Percentiles rank a stretch among this genome's conserved stretches.
These are phyloP conservation scores for Trichacis sp. DNA, from an alignment of 2,888 invertebrate species.

Conservation along the genomic window DNA sequence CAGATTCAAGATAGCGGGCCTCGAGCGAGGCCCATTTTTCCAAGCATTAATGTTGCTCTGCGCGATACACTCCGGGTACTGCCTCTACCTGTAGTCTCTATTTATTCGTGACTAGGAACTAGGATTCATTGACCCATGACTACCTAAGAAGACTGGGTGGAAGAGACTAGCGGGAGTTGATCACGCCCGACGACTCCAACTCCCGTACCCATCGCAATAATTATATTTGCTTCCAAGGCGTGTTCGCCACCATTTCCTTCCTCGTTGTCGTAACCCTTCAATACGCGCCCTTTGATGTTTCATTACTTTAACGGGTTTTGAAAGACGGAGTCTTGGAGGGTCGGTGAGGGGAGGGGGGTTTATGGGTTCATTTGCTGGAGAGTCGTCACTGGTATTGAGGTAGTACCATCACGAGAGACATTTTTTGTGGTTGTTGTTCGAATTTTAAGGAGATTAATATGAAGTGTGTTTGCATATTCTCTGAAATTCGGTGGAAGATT, in stretches of 20 bases:
- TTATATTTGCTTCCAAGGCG: constrained; percentile 19
- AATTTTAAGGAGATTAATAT: too few relatives aligned
- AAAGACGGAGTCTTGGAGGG: neutral
- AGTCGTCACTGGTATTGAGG: too few relatives aligned
- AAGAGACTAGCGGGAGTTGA: constrained; percentile 38
- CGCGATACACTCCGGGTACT: constrained; percentile 22
- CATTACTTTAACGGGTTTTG: neutral
- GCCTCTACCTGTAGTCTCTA: constrained; percentile 46
- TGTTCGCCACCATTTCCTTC: constrained; percentile 13
- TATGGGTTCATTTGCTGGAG: too few relatives aligned
- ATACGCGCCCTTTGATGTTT: neutral
- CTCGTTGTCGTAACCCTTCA: neutral
- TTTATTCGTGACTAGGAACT: constrained; percentile 65
- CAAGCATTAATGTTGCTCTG: constrained; percentile 34
- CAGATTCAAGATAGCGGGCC: constrained; percentile 22
- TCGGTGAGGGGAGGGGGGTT: too few relatives aligned
- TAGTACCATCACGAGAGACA: too few relatives aligned
- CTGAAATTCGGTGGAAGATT: too few relatives aligned
- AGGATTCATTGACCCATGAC: constrained; percentile 67
- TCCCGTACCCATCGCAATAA: constrained; percentile 30
- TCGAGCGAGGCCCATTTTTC: constrained; percentile 34
- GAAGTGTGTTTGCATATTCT: too few relatives aligned
- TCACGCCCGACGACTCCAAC: constrained; percentile 24
- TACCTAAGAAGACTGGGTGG: constrained; percentile 40
- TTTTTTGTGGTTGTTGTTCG: too few relatives aligned